These are phyloP conservation scores for Heliconius hewitsoni DNA, from an alignment of 1,140 invertebrate genomes.

Conservation along the genomic window DNA sequence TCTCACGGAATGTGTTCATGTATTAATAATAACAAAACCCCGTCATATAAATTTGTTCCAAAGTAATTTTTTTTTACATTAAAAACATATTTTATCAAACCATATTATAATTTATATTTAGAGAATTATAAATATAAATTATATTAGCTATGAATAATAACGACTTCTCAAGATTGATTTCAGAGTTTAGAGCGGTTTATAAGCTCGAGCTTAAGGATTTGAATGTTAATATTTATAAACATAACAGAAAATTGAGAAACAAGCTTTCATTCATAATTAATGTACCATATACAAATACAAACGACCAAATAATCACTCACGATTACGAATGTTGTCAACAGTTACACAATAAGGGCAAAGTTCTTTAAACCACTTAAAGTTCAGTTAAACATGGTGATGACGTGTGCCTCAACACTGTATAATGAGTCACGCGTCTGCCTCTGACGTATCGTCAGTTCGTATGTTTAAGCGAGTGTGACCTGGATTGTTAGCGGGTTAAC, in stretches of 20 bases:
- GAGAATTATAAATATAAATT: too few relatives aligned
- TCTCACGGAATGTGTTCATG: neutral
- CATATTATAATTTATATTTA: too few relatives aligned
- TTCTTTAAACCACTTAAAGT: slow-evolving; percentile 33
- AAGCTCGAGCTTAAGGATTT: too few relatives aligned
- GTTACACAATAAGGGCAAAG: slow-evolving; percentile 35
- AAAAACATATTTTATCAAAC: too few relatives aligned
- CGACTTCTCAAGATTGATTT: too few relatives aligned
- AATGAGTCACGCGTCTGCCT: slow-evolving; percentile 37
- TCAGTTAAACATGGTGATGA: slow-evolving; percentile 37
- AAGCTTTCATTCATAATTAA: slow-evolving; percentile 3
- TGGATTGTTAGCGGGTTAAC: slow-evolving; percentile 35
- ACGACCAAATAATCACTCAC: slow-evolving; percentile 21
- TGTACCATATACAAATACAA: slow-evolving; percentile 14
- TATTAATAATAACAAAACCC: neutral
- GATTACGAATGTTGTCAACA: slow-evolving; percentile 31
- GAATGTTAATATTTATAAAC: too few relatives aligned
- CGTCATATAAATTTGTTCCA: neutral
- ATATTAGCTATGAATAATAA: too few relatives aligned
- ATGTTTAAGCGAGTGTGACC: slow-evolving; percentile 37
- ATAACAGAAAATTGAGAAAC: neutral
- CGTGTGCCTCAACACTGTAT: slow-evolving; percentile 30
- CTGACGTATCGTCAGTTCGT: slow-evolving; percentile 37
- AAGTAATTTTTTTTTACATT: neutral
- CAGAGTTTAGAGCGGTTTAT: too few relatives aligned